These are phyloP conservation scores for Catharus bicknelli DNA, from an alignment of 2,113 vertebrate genomes.

Conservation along the genomic window DNA sequence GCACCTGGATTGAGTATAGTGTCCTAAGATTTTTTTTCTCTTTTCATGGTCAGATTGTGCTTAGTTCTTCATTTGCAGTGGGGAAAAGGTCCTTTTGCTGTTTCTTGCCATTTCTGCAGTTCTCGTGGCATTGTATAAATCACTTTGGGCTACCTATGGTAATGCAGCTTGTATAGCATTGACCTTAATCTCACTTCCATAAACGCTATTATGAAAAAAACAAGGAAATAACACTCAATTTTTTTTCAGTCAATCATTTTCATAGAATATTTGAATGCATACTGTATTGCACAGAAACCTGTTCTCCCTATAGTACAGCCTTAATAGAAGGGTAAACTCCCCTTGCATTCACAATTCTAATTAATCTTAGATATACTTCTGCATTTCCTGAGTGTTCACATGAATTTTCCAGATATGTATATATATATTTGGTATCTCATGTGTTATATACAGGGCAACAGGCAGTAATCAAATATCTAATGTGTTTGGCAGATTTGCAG, in stretches of 20 bases:
- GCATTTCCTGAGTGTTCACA: neutral
- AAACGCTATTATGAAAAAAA: neutral
- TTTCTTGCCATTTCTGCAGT: neutral
- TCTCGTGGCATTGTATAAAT: neutral
- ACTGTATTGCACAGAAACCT: neutral
- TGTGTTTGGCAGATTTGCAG: neutral
- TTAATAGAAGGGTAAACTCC: neutral
- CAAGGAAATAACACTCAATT: neutral
- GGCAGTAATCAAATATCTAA: neutral
- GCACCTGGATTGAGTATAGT: neutral
- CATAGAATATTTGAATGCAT: neutral
- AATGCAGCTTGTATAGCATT: neutral
- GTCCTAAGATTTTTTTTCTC: neutral
- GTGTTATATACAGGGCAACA: neutral
- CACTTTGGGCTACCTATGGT: neutral
- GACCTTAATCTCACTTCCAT: neutral
- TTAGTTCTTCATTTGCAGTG: neutral
- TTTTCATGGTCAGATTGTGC: neutral
- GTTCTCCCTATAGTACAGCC: neutral
- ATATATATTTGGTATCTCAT: neutral
- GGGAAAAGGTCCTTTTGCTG: neutral
- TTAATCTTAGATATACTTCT: neutral
- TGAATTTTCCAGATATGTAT: neutral
- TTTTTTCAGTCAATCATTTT: neutral
- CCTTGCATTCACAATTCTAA: neutral